A percentile compares a stretch with the other conserved stretches of the same genome.
These are phyloP conservation scores for Aphidoletes aphidimyza DNA, from an alignment of 2,888 invertebrate genomes.

Conservation along the genomic window DNA sequence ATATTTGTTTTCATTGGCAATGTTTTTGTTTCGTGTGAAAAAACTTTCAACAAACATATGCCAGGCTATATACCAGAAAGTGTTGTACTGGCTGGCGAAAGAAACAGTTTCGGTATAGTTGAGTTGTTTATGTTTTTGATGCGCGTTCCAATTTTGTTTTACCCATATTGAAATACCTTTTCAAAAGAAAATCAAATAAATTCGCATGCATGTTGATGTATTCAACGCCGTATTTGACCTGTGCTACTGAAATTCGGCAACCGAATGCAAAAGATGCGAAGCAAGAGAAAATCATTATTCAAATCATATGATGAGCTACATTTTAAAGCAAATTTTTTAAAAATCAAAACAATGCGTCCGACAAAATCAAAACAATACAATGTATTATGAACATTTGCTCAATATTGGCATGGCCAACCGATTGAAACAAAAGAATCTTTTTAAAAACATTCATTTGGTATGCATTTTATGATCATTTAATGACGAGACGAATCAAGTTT, in stretches of 20 bases:
- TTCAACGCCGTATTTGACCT: no score
- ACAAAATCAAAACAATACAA: slow-evolving; percentile 12
- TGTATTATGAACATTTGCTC: not conserved
- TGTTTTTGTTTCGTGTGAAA: slow-evolving; percentile 19
- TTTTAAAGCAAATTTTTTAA: no score
- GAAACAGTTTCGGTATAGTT: no score
- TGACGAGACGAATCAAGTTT: not conserved
- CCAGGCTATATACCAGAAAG: not conserved
- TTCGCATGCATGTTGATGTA: not conserved
- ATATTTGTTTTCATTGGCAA: not conserved
- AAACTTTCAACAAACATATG: not conserved
- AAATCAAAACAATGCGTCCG: no score
- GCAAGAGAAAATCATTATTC: no score
- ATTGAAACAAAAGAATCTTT: slow-evolving; percentile 12
- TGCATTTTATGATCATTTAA: not conserved
- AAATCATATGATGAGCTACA: no score
- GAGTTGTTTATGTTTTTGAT: not conserved
- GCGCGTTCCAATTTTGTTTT: not conserved
- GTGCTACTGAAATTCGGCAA: no score
- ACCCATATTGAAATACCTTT: not conserved
- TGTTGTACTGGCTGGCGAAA: no score
- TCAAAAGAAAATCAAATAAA: no score
- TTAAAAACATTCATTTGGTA: not conserved
- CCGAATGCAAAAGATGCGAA: no score
- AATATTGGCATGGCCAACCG: slow-evolving; percentile 27